A percentile compares a stretch with the other conserved stretches of the same genome.
Conservation (phyloP, 2,797 vertebrate species). For the Centroberyx gerrardi region DNA sequence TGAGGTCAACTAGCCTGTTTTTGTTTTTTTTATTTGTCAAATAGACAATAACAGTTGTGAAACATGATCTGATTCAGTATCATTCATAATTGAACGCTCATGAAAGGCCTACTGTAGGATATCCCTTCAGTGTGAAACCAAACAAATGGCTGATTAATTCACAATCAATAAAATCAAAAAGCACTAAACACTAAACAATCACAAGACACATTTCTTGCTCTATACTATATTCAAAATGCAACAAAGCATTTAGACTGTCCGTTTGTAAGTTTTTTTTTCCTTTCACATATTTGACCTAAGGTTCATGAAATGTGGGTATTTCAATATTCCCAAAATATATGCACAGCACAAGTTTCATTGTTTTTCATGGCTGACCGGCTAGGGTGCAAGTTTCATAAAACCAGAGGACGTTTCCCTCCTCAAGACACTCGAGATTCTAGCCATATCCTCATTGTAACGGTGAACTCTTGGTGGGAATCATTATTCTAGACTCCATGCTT, state of each 20-base stretch:
- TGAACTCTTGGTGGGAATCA: constrained; percentile 94
- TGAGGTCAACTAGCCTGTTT: constrained; percentile 24
- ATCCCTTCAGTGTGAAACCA: constrained; percentile 2
- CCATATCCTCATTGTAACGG: constrained; percentile 86
- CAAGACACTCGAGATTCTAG: neutral
- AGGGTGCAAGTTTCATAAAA: constrained; percentile 19
- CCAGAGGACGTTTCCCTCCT: constrained; percentile 24
- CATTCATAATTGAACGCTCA: constrained; percentile 14
- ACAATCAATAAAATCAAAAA: constrained; percentile 23
- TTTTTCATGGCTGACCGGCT: neutral
- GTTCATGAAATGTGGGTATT: neutral
- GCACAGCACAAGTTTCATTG: neutral
- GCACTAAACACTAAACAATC: neutral
- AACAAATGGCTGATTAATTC: neutral
- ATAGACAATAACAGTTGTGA: constrained; percentile 8
- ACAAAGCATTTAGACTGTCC: neutral
- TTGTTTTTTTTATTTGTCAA: constrained; percentile 19
- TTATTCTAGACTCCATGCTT: constrained; percentile 95
- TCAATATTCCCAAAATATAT: constrained; percentile 7
- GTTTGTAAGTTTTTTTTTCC: neutral
- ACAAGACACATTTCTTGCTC: neutral
- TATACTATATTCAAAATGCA: neutral
- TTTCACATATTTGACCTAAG: constrained; percentile 27
- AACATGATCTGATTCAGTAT: constrained; percentile 12
- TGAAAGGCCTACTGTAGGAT: neutral